Evolutionary conservation across 1,140 invertebrate species (phyloP).

Genomic region (Dreissena rostriformis): DNA sequence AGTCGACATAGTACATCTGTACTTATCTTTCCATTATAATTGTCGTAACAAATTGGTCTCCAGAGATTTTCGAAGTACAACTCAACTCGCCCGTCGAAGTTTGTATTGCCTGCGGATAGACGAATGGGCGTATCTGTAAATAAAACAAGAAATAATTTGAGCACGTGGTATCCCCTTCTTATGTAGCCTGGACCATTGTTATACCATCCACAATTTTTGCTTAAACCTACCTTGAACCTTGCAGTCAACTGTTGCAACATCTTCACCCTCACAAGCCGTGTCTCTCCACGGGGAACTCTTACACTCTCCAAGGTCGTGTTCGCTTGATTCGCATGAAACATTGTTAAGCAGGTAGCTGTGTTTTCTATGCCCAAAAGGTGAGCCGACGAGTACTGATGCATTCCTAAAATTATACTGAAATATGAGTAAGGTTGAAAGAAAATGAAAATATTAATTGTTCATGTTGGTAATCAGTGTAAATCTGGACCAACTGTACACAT

Average conservation of each 20-base stretch:
- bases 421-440: too few relatives aligned
- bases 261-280: background rate
- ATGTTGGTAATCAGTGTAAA: too few relatives aligned
- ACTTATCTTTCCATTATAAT: background rate
- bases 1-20: background rate
- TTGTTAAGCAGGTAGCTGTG: background rate
- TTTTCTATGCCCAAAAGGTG: background rate
- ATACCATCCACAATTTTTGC: background rate
- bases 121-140: constrained; percentile 1
- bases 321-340: background rate
- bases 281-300: background rate
- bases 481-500: too few relatives aligned
- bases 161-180: too few relatives aligned
- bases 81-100: background rate
- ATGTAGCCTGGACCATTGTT: too few relatives aligned
- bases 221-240: background rate
- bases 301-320: background rate
- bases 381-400: background rate
- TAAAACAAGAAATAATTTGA: background rate
- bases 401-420: background rate
- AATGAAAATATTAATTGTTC: background rate
- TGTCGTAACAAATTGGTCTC: background rate
- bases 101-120: background rate
- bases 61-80: background rate
- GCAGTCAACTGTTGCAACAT: constrained; percentile 3